phyloP scores from a whole-genome alignment of 2,113 vertebrate species.

The Mesitornis unicolor region DNA sequence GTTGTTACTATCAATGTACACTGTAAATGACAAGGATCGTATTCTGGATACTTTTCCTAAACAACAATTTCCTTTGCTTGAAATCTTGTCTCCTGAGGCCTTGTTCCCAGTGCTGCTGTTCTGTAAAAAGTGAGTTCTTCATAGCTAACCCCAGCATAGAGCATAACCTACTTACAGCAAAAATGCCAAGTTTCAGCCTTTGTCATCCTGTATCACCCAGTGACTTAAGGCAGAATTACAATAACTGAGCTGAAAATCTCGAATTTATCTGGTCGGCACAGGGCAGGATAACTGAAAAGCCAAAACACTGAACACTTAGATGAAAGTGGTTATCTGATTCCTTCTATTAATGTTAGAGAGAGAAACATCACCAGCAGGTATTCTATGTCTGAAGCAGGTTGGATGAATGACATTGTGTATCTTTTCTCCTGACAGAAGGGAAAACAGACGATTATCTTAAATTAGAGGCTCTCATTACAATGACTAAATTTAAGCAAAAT shows the following conservation, averaged over 20 bases:
- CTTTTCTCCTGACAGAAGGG: background rate
- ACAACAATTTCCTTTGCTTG: background rate
- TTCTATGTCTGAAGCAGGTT: background rate
- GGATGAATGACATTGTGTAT: background rate
- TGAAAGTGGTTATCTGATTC: background rate
- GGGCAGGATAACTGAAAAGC: background rate
- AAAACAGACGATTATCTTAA: background rate
- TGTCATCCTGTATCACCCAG: background rate
- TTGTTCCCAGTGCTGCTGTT: background rate
- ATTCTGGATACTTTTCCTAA: background rate
- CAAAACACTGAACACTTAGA: background rate
- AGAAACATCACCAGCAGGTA: background rate
- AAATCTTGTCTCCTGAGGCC: background rate
- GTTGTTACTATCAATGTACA: background rate
- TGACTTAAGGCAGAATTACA: background rate
- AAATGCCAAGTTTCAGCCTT: background rate
- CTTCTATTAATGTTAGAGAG: background rate
- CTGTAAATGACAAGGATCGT: background rate
- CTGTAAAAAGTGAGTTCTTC: background rate
- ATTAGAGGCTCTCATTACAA: background rate
- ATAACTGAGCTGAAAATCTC: background rate
- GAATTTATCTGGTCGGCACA: background rate
- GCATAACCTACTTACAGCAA: background rate
- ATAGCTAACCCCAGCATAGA: background rate
- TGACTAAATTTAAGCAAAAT: background rate